These are phyloP conservation scores for Scaeva pyrastri DNA, from an alignment of 2,888 invertebrate genomes.

Conservation along the genomic window DNA sequence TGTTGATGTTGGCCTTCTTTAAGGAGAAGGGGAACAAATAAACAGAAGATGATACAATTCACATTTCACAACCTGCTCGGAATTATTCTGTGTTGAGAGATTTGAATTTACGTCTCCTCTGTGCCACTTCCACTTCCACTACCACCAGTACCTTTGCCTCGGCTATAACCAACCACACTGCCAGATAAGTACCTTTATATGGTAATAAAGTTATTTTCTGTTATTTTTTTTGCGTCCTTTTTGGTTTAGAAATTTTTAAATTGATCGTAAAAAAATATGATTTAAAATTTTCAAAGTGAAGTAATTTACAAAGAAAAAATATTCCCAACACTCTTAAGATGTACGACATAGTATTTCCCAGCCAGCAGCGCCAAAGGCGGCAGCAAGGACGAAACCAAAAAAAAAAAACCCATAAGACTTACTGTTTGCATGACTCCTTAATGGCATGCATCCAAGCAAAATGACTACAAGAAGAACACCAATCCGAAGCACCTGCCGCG, in stretches of 20 bases:
- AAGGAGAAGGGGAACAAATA: slow-evolving; percentile 21
- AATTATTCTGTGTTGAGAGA: slow-evolving; percentile 36
- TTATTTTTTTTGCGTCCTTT: slow-evolving; percentile 6
- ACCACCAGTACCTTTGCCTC: neutral
- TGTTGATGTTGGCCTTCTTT: slow-evolving; percentile 21
- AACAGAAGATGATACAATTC: slow-evolving; percentile 37
- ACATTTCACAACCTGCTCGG: slow-evolving; percentile 21
- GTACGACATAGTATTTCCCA: too few relatives aligned
- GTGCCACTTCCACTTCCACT: neutral
- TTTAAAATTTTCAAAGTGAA: slow-evolving; percentile 1
- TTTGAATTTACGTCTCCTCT: slow-evolving; percentile 37
- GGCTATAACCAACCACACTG: neutral
- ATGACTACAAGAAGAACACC: slow-evolving; percentile 52
- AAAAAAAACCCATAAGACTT: slow-evolving; percentile 44
- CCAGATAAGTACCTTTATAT: slow-evolving; percentile 31
- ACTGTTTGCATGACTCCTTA: slow-evolving; percentile 68
- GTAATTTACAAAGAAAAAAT: slow-evolving; percentile 11
- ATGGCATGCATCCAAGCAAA: slow-evolving; percentile 62
- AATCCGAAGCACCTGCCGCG: slow-evolving; percentile 52
- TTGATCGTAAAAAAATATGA: slow-evolving; percentile 27
- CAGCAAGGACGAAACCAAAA: neutral
- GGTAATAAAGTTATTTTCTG: slow-evolving; percentile 21
- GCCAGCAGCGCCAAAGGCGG: neutral
- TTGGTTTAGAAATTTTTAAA: slow-evolving; percentile 12
- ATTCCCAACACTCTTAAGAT: slow-evolving; percentile 8